Base-by-base conservation (phyloP, 2,113 vertebrate species). In the Sinocyclocheilus maitianheensis region DNA sequence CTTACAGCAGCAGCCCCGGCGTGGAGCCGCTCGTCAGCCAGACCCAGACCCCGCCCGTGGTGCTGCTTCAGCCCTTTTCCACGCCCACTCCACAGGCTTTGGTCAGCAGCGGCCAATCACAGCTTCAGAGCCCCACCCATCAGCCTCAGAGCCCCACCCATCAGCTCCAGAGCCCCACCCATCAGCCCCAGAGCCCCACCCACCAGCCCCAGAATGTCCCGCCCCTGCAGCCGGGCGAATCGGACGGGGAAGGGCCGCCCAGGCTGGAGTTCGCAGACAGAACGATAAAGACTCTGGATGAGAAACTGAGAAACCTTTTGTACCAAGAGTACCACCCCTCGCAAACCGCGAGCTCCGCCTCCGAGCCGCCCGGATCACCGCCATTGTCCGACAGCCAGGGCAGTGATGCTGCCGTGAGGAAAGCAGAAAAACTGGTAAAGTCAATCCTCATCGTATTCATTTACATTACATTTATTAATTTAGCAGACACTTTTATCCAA, bases 241-340 rank as follows among this genome's bases (percentile, higher is more conserved):
- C 97, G 0, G 98, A 99, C 0, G 94, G 96, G 0, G 98, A 99
- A 90, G 98, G 88, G 96, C 30, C 96, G 95, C 12, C 95, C 10
- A 92, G 97, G 16, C 94, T 96, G 12, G 96, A 96, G 90, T 99
- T 99, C 0, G 96, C 96, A 5, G 98, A 99, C 91, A 97, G 94
- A 91, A 98, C 97, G 0, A 99, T 99, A 80, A 99, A 98, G 93
- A 97, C 97, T 26, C 94, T 99, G 0, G 98, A 99, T 5, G 98
- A 99, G 93, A 99, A 99, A 86, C 91, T 99, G 12, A 95, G 98
- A 75, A 99, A 97, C 62, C 91, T 99, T 85, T 95, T 99, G 3
- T 99, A 99, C 91, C 98, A 99, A 92, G 98, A 99, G 67, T 97
- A 98, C 0, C 94, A 97, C 46, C 97, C 97, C 0, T 96, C 96